Conservation (phyloP, 2,113 vertebrate genomes). For the Eleginops maclovinus region DNA sequence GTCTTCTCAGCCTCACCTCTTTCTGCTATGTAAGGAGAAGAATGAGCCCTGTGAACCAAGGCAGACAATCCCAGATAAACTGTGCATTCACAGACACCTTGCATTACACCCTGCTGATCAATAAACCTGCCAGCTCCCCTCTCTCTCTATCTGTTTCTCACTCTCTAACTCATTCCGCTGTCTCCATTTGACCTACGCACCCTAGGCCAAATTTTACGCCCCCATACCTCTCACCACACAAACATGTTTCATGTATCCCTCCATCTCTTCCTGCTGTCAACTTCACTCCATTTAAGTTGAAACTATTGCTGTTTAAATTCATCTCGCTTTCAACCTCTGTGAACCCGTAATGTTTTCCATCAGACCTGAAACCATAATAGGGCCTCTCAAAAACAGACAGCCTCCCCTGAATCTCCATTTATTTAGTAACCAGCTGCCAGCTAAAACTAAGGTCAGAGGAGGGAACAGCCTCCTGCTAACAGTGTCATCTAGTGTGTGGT, state of each 20-base stretch:
- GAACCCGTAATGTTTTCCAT: slow-evolving; percentile 77
- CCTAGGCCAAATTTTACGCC: slow-evolving; percentile 59
- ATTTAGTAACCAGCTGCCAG: slow-evolving; percentile 71
- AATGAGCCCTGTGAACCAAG: slow-evolving; percentile 28
- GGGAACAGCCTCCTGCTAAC: slow-evolving; percentile 44
- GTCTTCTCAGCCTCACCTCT: slow-evolving; percentile 16
- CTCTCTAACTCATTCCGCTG: slow-evolving; percentile 20
- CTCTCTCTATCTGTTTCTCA: slow-evolving; percentile 13
- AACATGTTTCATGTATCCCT: slow-evolving; percentile 60
- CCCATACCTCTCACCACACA: slow-evolving; percentile 41
- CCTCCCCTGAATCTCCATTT: slow-evolving; percentile 67
- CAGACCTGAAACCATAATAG: slow-evolving; percentile 65
- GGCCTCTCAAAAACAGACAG: slow-evolving; percentile 61
- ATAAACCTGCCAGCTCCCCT: slow-evolving; percentile 51
- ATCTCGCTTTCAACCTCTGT: slow-evolving; percentile 74
- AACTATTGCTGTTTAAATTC: slow-evolving; percentile 74
- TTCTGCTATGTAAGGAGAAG: slow-evolving; percentile 5
- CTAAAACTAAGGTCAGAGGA: slow-evolving; percentile 63
- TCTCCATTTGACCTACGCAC: slow-evolving; percentile 65
- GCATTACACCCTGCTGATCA: slow-evolving; percentile 54
- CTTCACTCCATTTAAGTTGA: slow-evolving; percentile 64
- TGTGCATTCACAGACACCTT: slow-evolving; percentile 24
- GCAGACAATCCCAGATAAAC: slow-evolving; percentile 13
- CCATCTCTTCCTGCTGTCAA: slow-evolving; percentile 65
- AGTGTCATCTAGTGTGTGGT: slow-evolving; percentile 39